phyloP scores from a whole-genome alignment of 2,113 vertebrate species.

The Furnarius figulus region DNA sequence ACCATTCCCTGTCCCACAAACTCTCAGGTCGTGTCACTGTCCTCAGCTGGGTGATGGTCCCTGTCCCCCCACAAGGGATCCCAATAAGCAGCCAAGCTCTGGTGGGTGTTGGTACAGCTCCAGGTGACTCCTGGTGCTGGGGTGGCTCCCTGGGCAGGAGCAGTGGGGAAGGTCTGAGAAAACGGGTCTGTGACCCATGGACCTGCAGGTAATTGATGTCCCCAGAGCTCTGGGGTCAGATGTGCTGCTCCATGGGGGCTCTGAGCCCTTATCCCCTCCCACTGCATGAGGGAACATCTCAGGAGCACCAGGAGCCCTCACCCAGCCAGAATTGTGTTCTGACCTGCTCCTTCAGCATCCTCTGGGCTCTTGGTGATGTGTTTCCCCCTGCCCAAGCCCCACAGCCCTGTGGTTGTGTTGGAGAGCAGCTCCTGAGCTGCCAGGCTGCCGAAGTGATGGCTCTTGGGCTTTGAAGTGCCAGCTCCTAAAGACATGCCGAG shows the following conservation, averaged over 20 bases:
- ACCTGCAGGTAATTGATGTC: accelerated
- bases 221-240: accelerated
- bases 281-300: neutral
- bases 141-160: accelerated
- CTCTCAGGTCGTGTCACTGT: neutral
- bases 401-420: neutral
- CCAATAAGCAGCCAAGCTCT: neutral
- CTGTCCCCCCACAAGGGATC: neutral
- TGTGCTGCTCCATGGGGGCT: neutral
- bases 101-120: neutral
- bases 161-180: neutral
- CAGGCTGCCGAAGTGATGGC: neutral
- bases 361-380: neutral
- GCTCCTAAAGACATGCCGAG: neutral
- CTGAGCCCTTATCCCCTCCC: neutral
- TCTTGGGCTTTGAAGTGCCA: neutral
- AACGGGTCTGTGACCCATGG: accelerated
- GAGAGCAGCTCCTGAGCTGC: neutral
- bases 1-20: neutral
- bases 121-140: neutral
- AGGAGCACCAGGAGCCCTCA: neutral
- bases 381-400: neutral
- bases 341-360: neutral
- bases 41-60: accelerated
- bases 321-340: neutral